Conservation (phyloP, 2,797 vertebrate genomes). For the Ptychadena robeensis region DNA sequence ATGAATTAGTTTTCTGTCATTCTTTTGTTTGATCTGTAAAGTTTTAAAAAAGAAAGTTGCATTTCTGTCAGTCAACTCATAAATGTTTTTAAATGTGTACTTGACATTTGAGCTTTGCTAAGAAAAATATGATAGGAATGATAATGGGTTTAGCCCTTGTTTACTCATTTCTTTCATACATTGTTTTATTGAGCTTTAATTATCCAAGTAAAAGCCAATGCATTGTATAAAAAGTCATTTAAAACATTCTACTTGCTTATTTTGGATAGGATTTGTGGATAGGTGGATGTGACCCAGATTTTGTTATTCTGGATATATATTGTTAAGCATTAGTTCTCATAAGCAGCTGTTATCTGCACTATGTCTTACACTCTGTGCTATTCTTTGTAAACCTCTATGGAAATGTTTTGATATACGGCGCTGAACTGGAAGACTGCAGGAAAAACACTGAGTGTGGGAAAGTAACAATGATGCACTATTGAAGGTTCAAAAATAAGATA, state of each 20-base stretch:
- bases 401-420: neutral
- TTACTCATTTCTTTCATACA: neutral
- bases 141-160: constrained; percentile 22
- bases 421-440: neutral
- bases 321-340: neutral
- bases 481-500: no score
- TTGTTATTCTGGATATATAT: neutral
- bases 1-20: neutral
- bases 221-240: neutral
- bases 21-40: neutral
- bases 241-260: neutral
- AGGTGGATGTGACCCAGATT: neutral
- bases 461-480: no score
- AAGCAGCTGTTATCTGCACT: neutral
- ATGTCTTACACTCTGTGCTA: neutral
- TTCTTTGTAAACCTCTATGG: neutral
- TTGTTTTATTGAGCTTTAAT: neutral
- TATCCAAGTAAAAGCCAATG: neutral
- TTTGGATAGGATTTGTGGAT: neutral
- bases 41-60: neutral
- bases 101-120: constrained; percentile 13
- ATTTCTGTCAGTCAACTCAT: constrained; percentile 11
- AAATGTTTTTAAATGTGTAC: neutral
- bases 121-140: constrained; percentile 39
- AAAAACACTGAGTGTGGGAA: neutral